These are phyloP conservation scores for Vireo griseus DNA, from an alignment of 2,797 vertebrate species.

Conservation along the genomic window DNA sequence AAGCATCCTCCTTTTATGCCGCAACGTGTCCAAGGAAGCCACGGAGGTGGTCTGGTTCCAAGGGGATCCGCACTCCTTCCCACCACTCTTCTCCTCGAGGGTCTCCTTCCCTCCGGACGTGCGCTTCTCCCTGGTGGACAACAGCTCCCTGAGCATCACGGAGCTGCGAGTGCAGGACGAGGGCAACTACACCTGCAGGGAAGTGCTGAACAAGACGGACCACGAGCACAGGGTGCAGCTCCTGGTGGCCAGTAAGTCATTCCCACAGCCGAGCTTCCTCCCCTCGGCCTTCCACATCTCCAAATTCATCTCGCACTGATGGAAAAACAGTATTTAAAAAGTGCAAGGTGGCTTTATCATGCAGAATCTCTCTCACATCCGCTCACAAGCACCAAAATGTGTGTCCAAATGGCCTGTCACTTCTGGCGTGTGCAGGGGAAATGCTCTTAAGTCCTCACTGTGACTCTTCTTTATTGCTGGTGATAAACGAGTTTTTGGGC, in stretches of 20 bases:
- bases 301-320: not conserved
- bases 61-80: not conserved
- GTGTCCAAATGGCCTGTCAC: too few relatives aligned
- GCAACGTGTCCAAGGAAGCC: slow-evolving; percentile 15
- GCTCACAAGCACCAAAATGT: accelerated
- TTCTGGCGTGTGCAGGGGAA: not conserved
- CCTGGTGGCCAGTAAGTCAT: slow-evolving; percentile 77
- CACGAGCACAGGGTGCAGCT: slow-evolving; percentile 67
- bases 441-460: accelerated
- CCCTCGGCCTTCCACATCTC: accelerated
- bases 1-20: slow-evolving; percentile 73
- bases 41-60: slow-evolving; percentile 77
- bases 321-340: not conserved
- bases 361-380: not conserved
- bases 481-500: not conserved
- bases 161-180: slow-evolving; percentile 71
- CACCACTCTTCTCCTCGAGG: slow-evolving; percentile 66
- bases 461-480: not conserved
- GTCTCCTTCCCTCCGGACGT: not conserved
- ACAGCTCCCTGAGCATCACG: slow-evolving; percentile 75
- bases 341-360: accelerated
- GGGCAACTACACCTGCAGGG: slow-evolving; percentile 81
- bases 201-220: slow-evolving; percentile 36
- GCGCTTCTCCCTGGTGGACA: slow-evolving; percentile 68
- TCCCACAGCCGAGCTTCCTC: accelerated